Conservation (phyloP, 2,888 invertebrate genomes). For the Eulithis testata region DNA sequence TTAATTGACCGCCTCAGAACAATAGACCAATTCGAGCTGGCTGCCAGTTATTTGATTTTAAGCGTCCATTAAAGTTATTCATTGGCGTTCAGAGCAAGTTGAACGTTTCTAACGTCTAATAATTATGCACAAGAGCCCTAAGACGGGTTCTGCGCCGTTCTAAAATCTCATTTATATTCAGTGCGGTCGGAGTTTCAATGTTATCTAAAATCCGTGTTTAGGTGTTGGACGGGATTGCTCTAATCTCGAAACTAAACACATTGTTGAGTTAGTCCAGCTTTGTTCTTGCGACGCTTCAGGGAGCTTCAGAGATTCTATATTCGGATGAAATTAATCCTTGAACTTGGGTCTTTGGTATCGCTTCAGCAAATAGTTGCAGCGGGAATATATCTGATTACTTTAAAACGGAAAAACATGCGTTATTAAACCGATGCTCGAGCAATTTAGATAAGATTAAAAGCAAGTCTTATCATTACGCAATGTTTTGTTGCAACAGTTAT, state of each 20-base stretch:
- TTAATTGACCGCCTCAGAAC: conserved; percentile 28
- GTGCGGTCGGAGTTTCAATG: conserved; percentile 82
- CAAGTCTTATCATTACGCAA: conserved; percentile 45
- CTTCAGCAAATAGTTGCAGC: conserved; percentile 47
- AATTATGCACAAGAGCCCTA: conserved; percentile 78
- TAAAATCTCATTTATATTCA: conserved; percentile 84
- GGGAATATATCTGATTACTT: conserved; percentile 45
- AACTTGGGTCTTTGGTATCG: conserved; percentile 49
- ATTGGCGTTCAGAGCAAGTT: conserved; percentile 63
- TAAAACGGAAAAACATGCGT: conserved; percentile 42
- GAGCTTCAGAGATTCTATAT: conserved; percentile 57
- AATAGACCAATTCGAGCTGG: conserved; percentile 28
- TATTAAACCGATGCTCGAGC: conserved; percentile 37
- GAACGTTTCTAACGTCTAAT: conserved; percentile 69
- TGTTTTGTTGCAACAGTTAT: conserved; percentile 34
- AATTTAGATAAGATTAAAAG: conserved; percentile 57
- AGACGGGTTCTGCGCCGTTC: conserved; percentile 71
- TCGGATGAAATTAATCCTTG: conserved; percentile 59
- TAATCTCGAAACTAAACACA: conserved; percentile 84
- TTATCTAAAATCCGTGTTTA: conserved; percentile 85
- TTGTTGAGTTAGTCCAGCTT: conserved; percentile 78
- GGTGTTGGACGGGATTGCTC: conserved; percentile 81
- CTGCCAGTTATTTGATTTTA: conserved; percentile 49
- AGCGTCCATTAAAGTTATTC: conserved; percentile 67
- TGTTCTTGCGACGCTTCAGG: conserved; percentile 65